phyloP scores from a whole-genome alignment of 2,797 vertebrate genomes.

The Mycteria americana region DNA sequence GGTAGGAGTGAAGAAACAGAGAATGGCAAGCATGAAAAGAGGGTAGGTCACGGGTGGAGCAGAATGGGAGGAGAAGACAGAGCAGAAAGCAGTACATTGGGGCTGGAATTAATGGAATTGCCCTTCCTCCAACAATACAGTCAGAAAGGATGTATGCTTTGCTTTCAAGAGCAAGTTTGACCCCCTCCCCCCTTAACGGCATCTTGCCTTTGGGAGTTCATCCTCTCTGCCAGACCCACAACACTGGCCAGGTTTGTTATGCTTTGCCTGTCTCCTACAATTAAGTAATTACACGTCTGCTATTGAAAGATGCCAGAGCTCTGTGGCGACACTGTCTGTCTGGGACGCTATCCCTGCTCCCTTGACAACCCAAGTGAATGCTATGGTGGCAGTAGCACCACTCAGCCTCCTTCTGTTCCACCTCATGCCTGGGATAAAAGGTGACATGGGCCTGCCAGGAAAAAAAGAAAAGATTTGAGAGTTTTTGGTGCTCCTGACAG shows the following conservation, averaged over 20 bases:
- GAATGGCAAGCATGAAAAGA: conserved; percentile 6
- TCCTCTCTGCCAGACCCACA: neutral
- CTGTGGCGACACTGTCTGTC: neutral
- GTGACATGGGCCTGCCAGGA: neutral
- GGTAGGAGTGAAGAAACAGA: neutral
- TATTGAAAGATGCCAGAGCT: conserved; percentile 12
- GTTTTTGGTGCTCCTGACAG: neutral
- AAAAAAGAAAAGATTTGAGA: neutral
- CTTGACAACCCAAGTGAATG: conserved; percentile 10
- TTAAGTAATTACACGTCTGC: conserved; percentile 51
- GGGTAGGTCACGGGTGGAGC: neutral
- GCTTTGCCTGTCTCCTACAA: conserved; percentile 48
- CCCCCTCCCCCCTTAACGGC: neutral
- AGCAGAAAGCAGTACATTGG: neutral
- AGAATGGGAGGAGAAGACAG: neutral
- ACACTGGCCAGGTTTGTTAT: conserved; percentile 11
- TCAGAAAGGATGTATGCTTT: neutral
- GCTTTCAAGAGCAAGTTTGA: conserved; percentile 1
- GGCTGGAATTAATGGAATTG: conserved; percentile 8
- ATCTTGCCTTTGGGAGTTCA: conserved; percentile 12
- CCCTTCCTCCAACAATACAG: conserved; percentile 9
- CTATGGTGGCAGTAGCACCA: neutral
- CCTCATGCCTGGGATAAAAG: neutral
- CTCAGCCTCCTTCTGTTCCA: neutral
- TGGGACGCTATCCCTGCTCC: neutral